Evolutionary conservation across 2,888 invertebrate genomes (phyloP).

Genomic region (Diogma glabrata): DNA sequence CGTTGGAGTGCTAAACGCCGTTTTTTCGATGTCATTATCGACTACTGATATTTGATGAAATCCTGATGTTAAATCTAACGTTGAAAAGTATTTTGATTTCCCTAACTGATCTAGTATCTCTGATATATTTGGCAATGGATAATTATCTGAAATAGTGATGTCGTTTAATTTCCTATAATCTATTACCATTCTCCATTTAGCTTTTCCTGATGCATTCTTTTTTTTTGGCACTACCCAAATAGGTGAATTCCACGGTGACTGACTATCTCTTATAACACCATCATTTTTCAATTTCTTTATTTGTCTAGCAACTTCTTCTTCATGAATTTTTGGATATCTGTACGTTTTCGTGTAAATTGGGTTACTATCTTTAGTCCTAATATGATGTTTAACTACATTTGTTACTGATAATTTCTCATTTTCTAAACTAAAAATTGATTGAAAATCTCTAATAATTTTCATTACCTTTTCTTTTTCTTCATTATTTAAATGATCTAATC

Average conservation of each 20-base stretch:
- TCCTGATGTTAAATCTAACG: background rate
- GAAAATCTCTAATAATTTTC: background rate
- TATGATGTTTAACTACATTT: background rate
- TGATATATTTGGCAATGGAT: background rate
- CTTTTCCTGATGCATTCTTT: background rate
- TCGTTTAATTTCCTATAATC: background rate
- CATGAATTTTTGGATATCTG: slow-evolving; percentile 22
- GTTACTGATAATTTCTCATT: background rate
- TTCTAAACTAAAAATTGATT: background rate
- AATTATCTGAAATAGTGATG: slow-evolving; percentile 13
- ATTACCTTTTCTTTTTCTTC: background rate
- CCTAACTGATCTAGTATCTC: background rate
- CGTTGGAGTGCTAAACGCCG: too few species aligned
- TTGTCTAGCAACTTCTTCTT: slow-evolving; percentile 21
- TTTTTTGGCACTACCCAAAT: background rate
- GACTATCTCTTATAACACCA: background rate
- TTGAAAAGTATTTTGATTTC: background rate
- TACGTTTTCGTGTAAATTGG: slow-evolving; percentile 22
- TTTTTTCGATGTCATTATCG: too few species aligned
- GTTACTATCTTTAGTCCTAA: background rate
- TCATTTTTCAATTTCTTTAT: background rate
- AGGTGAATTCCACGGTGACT: background rate
- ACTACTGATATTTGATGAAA: background rate
- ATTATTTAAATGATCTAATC: background rate
- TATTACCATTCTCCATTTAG: background rate